Percentiles rank a stretch among this genome's conserved stretches.
These are phyloP conservation scores for Trochalopteron elliotii DNA, from an alignment of 2,113 vertebrate genomes.

Conservation along the genomic window DNA sequence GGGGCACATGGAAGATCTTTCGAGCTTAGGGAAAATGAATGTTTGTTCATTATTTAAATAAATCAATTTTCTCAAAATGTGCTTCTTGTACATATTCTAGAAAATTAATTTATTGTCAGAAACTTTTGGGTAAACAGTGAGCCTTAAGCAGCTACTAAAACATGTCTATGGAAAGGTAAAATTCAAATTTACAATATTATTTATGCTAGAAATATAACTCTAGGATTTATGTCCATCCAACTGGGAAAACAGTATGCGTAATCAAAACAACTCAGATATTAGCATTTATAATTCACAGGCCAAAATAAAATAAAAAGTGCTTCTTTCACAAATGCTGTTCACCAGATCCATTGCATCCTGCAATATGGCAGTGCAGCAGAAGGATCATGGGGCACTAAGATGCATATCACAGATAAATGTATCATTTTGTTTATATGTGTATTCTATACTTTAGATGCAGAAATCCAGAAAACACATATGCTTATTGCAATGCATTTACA, in stretches of 20 bases:
- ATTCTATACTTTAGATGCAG: not conserved
- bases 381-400: not conserved
- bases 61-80: not conserved
- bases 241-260: not conserved
- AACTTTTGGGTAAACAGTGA: not conserved
- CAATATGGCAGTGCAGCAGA: not conserved
- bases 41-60: not conserved
- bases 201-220: not conserved
- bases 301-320: not conserved
- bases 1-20: not conserved
- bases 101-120: conserved; percentile 8
- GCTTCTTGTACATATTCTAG: not conserved
- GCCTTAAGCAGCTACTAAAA: not conserved
- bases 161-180: not conserved
- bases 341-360: not conserved
- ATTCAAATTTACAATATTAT: not conserved
- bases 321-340: not conserved
- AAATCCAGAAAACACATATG: not conserved
- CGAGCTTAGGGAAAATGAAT: not conserved
- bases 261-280: not conserved
- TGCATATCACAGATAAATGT: not conserved
- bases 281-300: not conserved
- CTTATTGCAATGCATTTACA: not conserved
- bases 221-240: not conserved
- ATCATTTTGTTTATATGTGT: not conserved